Base-by-base conservation (phyloP, 2,888 invertebrate genomes). In the Galeopsomyia nigrocyanea region DNA sequence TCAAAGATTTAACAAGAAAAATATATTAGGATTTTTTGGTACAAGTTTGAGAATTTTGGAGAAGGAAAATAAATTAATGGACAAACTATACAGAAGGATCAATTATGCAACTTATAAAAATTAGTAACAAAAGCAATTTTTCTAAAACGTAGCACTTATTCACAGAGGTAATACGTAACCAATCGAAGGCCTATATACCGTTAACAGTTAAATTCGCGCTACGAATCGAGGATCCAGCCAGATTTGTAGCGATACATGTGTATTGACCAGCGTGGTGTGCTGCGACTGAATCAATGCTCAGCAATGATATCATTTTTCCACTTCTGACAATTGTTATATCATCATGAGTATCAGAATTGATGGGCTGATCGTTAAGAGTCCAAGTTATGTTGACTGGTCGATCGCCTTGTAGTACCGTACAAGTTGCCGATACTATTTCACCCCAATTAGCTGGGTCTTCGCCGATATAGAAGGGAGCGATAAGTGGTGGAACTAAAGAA, bases 331-430 rank as follows among this genome's bases (percentile, higher is more conserved):
- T 79, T 14, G 77, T 78, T 56, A 86, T 73, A 62, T 83, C 86
- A 58, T 82, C 80, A 76, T 84, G 81, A 19, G 73, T 79, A 72
- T 76, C 76, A 73, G 71, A 78, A 46, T 79, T 80, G 69, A 82
- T 79, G 53, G 76, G 78, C 58, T 79, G 79, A 39, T 82, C 80
- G 74, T 84, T 83, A 16, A 89, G 88, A 61, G 88, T 89, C 94
- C 93, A 93, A 71, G 89, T 89, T 72, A 93, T 89, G 78, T 90
- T 90, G 53, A 95, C 87, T 0, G 95, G 95, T 77, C 90, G 89
- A 86, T 95, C 94, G 69, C 95, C 93, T 83, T 93, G 92, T 81
- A 90, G 90, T 61, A 92, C 89, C 53, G 91, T 90, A 86, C 93
- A 93, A 72, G 90, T 89, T 71, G 92, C 89, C 26, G 91, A 91